These are phyloP conservation scores for Bettongia penicillata DNA, from an alignment of 2,113 vertebrate genomes.

Conservation along the genomic window DNA sequence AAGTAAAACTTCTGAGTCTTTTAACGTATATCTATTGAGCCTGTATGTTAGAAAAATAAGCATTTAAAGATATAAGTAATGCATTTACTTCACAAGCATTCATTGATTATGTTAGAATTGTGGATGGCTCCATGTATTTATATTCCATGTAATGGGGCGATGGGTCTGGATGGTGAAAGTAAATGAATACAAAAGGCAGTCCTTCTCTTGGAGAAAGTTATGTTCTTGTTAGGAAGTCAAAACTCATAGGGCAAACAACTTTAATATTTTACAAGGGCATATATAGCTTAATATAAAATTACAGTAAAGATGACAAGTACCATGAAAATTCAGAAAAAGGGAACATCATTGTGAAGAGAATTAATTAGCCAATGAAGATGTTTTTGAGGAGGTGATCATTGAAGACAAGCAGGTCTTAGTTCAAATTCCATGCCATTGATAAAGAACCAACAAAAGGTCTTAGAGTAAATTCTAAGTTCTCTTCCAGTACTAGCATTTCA, in stretches of 20 bases:
- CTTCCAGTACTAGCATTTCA: neutral
- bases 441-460: neutral
- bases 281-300: neutral
- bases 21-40: neutral
- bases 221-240: neutral
- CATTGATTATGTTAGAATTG: neutral
- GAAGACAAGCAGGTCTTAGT: neutral
- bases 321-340: neutral
- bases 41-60: neutral
- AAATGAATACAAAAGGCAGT: neutral
- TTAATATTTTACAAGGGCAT: neutral
- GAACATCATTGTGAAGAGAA: neutral
- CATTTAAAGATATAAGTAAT: neutral
- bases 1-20: neutral
- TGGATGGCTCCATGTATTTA: neutral
- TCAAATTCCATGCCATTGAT: neutral
- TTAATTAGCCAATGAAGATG: neutral
- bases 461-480: neutral
- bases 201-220: neutral
- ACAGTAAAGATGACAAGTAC: neutral
- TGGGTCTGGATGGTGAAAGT: neutral
- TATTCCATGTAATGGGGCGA: neutral
- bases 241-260: neutral
- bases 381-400: neutral
- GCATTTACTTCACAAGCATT: neutral